Percentiles rank a stretch among this genome's conserved stretches.
Conservation (phyloP, 1,140 invertebrate genomes). For the Eueides isabella region DNA sequence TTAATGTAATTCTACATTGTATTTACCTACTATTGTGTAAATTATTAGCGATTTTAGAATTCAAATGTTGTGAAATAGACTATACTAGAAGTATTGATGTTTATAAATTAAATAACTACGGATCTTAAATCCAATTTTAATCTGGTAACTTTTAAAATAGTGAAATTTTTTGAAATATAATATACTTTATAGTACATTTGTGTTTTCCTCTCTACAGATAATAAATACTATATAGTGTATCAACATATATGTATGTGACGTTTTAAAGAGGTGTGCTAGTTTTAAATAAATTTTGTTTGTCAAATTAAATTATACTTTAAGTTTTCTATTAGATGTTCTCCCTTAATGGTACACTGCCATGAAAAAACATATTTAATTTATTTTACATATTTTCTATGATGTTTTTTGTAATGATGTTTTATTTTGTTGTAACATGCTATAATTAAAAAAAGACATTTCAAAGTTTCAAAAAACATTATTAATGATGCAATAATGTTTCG, state of each 20-base stretch:
- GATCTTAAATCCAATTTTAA: slow-evolving; percentile 24
- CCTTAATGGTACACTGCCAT: slow-evolving; percentile 1
- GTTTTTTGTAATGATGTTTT: neutral
- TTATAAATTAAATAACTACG: slow-evolving; percentile 22
- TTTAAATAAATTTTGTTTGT: neutral
- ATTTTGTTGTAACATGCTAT: neutral
- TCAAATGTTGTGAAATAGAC: slow-evolving; percentile 32
- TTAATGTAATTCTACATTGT: slow-evolving; percentile 9
- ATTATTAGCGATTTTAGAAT: slow-evolving; percentile 25
- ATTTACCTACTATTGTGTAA: slow-evolving; percentile 16
- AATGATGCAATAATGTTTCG: neutral
- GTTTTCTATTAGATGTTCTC: neutral
- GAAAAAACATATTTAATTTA: neutral
- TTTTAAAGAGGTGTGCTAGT: neutral
- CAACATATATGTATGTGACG: neutral
- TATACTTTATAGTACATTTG: slow-evolving; percentile 2
- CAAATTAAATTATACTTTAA: neutral
- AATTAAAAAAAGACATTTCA: neutral
- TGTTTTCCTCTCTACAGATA: slow-evolving; percentile 10
- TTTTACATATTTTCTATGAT: neutral
- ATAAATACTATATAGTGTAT: neutral
- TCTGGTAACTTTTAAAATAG: slow-evolving; percentile 16
- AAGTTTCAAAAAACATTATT: neutral
- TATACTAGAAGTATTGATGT: slow-evolving; percentile 26
- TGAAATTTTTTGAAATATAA: neutral